Conservation (phyloP, 2,888 invertebrate species). For the Coelogynopora nodosa region DNA sequence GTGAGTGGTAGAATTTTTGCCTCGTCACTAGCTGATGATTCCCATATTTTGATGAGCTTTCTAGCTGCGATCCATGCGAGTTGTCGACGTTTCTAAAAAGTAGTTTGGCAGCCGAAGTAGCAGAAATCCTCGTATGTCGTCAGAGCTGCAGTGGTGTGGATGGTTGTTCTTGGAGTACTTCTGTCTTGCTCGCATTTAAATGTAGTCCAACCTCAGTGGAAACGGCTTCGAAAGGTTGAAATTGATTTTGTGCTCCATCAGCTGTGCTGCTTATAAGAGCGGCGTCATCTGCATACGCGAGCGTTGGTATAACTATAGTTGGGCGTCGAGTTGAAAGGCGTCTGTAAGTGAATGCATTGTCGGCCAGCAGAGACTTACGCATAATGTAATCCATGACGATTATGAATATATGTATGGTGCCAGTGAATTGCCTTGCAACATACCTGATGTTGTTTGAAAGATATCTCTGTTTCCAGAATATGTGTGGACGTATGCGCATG, state of each 20-base stretch:
- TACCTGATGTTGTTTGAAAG: background rate
- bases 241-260: background rate
- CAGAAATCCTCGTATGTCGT: background rate
- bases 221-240: constrained; percentile 2
- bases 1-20: background rate
- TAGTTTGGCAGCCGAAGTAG: constrained; percentile 6
- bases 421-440: constrained; percentile 1
- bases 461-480: background rate
- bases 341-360: background rate
- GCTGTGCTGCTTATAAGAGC: background rate
- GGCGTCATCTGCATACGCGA: constrained; percentile 15
- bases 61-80: constrained; percentile 17
- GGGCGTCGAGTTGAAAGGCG: constrained; percentile 10
- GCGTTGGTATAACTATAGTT: background rate
- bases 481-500: background rate
- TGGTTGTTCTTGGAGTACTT: background rate
- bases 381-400: constrained; percentile 6
- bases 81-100: background rate
- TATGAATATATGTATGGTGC: background rate
- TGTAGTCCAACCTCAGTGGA: background rate
- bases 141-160: background rate
- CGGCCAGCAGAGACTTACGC: constrained; percentile 10
- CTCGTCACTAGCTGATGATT: background rate
- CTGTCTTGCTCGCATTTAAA: constrained; percentile 15
- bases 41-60: background rate